Base-by-base conservation (phyloP, 2,797 vertebrate genomes). In the Tamandua tetradactyla region DNA sequence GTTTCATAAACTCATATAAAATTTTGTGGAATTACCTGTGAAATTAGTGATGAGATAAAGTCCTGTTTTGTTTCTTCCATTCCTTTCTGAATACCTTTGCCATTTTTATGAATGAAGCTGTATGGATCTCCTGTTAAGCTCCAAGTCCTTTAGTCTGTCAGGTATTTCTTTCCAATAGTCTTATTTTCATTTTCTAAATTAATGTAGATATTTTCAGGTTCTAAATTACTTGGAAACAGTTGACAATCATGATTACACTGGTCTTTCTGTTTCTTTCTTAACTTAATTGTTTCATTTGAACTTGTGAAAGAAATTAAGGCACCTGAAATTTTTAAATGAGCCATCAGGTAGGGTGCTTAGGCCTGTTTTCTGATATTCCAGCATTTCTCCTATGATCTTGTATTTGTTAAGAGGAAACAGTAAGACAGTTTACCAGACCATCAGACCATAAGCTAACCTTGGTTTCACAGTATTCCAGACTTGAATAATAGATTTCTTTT, bases 131-230 rank as follows among this genome's bases (percentile, higher is more conserved):
- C 55, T 80, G 35, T 80, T 80, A 76, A 71, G 35, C 76, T 89
- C 72, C 52, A 52, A 78, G 40, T 5, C 32, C 35, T 68, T 84
- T 44, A 25, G 68, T 68, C 18, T 78, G 59, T 88, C 32, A 20
- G 55, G 52, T 82, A 64, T 57, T 86, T 86, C 68, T 94, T 91
- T 49, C 69, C 18, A 71, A 10, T 61, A 74, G 14, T 57, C 30
- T 23, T 95, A 78, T 85, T 92, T 75, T 92, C 37, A 69, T 84
- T 85, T 91, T 93, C 61, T 82, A 75, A 90, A 62, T 75, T 81
- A 87, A 42, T 82, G n/a, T 42, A 78, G 40, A 22, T 84, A 52
- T 81, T 75, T 85, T 85, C 11, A 64, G 68, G 2, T 75, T 93
- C 62, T 74, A 80, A 91, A 80, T 84, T 89, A 72, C 44, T 88